These are phyloP conservation scores for Blastobasis adustella DNA, from an alignment of 2,888 invertebrate species.

Conservation along the genomic window DNA sequence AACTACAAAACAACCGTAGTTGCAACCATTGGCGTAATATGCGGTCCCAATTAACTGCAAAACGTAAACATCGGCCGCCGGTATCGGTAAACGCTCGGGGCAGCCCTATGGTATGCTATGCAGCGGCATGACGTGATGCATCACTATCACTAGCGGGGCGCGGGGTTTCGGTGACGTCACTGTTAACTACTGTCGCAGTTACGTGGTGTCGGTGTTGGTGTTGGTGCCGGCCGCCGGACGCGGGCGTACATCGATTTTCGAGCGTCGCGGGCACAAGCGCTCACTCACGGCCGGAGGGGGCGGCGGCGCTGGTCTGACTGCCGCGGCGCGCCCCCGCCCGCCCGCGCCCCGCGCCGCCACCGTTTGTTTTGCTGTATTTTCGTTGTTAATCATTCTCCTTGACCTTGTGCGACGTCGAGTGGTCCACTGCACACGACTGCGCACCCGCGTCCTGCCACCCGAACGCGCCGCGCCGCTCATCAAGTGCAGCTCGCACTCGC, in stretches of 20 bases:
- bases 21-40: too few relatives aligned
- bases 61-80: neutral
- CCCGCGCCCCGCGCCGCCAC: constrained; percentile 54
- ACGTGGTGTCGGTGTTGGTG: constrained; percentile 42
- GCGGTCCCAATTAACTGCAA: too few relatives aligned
- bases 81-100: too few relatives aligned
- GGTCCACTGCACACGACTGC: constrained; percentile 73
- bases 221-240: constrained; percentile 54
- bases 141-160: constrained; percentile 46
- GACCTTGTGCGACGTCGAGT: constrained; percentile 74
- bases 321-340: constrained; percentile 47
- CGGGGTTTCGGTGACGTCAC: constrained; percentile 42
- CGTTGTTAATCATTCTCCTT: constrained; percentile 77
- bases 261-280: constrained; percentile 51
- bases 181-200: constrained; percentile 46
- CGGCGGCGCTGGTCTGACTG: constrained; percentile 68
- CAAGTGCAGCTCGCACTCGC: too few relatives aligned
- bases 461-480: constrained; percentile 64
- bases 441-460: constrained; percentile 57
- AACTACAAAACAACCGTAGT: too few relatives aligned
- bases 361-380: constrained; percentile 75
- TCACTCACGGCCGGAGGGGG: constrained; percentile 59
- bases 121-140: constrained; percentile 34
- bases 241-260: constrained; percentile 72
- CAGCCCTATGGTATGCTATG: constrained; percentile 21